Evolutionary conservation across 2,113 vertebrate genomes (phyloP).

Genomic region (Opisthocomus hoazin): DNA sequence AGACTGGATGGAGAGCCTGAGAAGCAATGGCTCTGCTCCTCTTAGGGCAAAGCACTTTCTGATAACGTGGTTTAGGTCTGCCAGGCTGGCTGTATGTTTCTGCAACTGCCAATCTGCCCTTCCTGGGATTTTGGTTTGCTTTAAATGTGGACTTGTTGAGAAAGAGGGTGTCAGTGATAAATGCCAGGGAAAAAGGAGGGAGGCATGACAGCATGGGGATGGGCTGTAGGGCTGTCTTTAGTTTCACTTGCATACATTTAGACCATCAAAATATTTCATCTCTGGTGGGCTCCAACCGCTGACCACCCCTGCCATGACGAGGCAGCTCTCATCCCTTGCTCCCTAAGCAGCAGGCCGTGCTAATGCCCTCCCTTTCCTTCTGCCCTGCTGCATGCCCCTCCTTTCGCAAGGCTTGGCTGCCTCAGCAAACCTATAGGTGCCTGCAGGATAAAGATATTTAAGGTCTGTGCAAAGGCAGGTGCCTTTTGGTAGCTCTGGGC

Average conservation of each 20-base stretch:
- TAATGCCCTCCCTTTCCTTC: neutral
- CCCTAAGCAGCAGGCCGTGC: neutral
- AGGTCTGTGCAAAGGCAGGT: neutral
- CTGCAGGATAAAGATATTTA: neutral
- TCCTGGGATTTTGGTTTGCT: neutral
- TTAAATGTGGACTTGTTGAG: neutral
- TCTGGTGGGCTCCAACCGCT: neutral
- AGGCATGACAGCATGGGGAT: neutral
- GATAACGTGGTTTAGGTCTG: neutral
- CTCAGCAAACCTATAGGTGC: neutral
- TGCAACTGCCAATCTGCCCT: neutral
- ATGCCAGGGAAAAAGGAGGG: neutral
- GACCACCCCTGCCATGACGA: neutral
- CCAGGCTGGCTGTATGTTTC: neutral
- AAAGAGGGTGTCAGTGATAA: neutral
- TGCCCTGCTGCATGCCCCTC: neutral
- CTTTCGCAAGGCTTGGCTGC: neutral
- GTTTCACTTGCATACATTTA: neutral
- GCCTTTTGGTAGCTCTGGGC: rapidly evolving
- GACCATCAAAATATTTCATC: neutral
- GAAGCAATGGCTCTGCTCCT: neutral
- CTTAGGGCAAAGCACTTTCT: neutral
- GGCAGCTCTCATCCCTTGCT: neutral
- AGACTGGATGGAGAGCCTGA: neutral
- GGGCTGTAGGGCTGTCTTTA: neutral